A percentile compares a stretch with the other conserved stretches of the same genome.
Evolutionary conservation across 1,140 invertebrate genomes (phyloP).

Genomic region (Hylaeus volcanicus): DNA sequence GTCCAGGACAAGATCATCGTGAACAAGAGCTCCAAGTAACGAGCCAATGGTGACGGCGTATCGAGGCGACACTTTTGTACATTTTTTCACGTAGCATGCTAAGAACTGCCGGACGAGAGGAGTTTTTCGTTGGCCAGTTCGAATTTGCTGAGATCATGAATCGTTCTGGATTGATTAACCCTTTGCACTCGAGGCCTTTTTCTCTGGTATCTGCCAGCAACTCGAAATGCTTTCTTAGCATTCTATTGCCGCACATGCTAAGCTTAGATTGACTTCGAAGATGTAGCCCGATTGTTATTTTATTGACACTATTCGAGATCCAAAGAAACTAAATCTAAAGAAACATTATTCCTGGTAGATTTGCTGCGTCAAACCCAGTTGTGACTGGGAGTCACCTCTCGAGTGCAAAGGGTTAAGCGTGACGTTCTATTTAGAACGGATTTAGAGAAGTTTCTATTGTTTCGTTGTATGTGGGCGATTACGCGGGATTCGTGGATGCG

Average conservation of each 20-base stretch:
- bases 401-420: neutral
- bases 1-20: slow-evolving; percentile 74
- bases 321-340: too few species aligned
- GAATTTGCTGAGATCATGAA: neutral
- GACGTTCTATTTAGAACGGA: neutral
- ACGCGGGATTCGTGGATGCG: neutral
- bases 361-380: too few species aligned
- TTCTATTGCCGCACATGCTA: too few species aligned
- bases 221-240: too few species aligned
- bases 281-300: too few species aligned
- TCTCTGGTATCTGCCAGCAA: too few species aligned
- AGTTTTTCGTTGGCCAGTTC: too few species aligned
- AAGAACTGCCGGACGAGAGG: neutral
- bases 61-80: neutral
- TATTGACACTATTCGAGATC: too few species aligned
- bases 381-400: too few species aligned
- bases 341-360: too few species aligned
- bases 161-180: neutral
- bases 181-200: too few species aligned
- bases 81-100: neutral
- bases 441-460: neutral
- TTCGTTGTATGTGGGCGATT: neutral
- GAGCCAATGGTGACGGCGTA: neutral
- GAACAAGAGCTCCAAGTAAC: slow-evolving; percentile 64
- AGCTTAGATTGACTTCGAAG: too few species aligned